Evolutionary conservation across 2,888 invertebrate species (phyloP).

Genomic region (Tanytarsus gracilentus): DNA sequence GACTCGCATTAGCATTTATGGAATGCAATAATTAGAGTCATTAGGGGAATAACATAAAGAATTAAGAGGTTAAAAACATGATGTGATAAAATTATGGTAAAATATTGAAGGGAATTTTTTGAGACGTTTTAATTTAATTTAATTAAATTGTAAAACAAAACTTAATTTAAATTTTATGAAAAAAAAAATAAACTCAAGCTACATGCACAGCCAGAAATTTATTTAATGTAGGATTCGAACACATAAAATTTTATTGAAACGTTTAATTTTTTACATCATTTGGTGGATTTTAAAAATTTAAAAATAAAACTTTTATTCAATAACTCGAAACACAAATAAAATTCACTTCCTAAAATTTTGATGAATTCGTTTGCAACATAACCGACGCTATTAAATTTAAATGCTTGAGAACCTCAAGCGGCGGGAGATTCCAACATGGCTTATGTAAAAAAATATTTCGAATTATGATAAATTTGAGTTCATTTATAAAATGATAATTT

Average conservation of each 20-base stretch:
- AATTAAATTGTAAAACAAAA: too few species aligned
- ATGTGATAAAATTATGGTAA: too few species aligned
- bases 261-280: too few species aligned
- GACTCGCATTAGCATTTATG: background rate
- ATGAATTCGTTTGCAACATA: background rate
- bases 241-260: background rate
- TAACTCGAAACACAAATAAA: background rate
- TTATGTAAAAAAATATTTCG: background rate
- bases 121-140: too few species aligned
- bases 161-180: too few species aligned
- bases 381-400: background rate
- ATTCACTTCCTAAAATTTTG: too few species aligned
- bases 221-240: background rate
- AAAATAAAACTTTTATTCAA: background rate
- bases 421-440: slow-evolving; percentile 2
- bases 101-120: too few species aligned
- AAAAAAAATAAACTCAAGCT: too few species aligned
- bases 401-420: slow-evolving; percentile 5
- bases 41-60: background rate
- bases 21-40: slow-evolving; percentile 7
- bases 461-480: background rate
- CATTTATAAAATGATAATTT: too few species aligned
- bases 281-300: background rate
- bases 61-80: background rate
- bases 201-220: too few species aligned